Evolutionary conservation across 2,888 invertebrate species (phyloP), one percentile per base, ranked within the genome.

Genomic region (Timema cristinae): DNA sequence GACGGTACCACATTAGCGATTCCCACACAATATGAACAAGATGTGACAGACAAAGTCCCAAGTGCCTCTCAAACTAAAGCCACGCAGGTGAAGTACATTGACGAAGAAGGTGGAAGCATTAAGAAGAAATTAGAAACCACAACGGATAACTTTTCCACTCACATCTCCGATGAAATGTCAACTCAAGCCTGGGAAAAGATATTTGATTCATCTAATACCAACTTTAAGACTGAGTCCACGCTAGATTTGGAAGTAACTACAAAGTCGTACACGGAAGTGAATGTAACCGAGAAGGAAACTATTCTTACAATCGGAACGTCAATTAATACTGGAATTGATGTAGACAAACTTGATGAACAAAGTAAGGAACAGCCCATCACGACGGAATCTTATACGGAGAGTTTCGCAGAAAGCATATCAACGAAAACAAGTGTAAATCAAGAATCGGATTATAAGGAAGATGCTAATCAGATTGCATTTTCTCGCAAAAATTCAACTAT

Each of bases 1-100:
- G 73, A 72, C 56, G 74, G 66, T 9, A 70, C 49, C 15, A 66
- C 66, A 9, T 5, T 11, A 9, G 6, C 67, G 52, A 2, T n/a
- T n/a, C 5, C 10, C 2, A 7, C 32, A 59, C 11, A 54, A 13
- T 13, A 47, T 15, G 67, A 48, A 48, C 47, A 16, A 7, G 16
- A 13, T n/a, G 61, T 7, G 9, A 69, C 52, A 52, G 59, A 69
- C 11, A 56, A 69, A 56, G 47, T 54, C 13, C 47, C n/a, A 13
- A 32, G 32, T 63, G 32, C 47, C 10, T 63, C 63, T 63, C 63
- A 63, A 48, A 32, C 48, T 11, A 63, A 63, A 63, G 63, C 47
- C 10, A 63, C 63, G 32, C 63, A 63, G 48, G 63, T 63, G 32
- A 63, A 63, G 63, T 15, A 48, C 10, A 63, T 63, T 48, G 32